A percentile compares a stretch with the other conserved stretches of the same genome.
Evolutionary conservation across 2,888 invertebrate genomes (phyloP).

Genomic region (Pristionchus exspectatus): DNA sequence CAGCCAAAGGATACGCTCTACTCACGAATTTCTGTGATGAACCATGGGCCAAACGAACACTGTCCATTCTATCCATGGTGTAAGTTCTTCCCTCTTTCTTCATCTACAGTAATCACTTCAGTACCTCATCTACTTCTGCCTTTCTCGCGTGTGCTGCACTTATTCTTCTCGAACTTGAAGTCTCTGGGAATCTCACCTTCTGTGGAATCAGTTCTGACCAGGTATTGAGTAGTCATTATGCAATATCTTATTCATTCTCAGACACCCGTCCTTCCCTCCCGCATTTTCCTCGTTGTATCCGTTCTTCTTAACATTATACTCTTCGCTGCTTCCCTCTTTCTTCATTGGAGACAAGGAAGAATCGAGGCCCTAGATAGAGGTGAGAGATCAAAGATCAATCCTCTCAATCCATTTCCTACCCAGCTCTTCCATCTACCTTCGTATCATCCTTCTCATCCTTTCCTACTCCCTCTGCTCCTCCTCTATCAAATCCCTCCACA

Average conservation of each 20-base stretch:
- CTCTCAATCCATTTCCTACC: not conserved
- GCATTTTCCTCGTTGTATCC: conserved; percentile 17
- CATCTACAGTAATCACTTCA: not conserved
- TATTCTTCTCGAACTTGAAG: not conserved
- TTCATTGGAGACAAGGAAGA: conserved; percentile 19
- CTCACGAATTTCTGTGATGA: conserved; percentile 38
- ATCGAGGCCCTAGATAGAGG: not conserved
- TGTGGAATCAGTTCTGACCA: not conserved
- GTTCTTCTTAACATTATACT: not conserved
- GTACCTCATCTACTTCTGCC: not conserved
- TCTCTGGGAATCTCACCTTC: not conserved
- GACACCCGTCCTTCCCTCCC: conserved; percentile 12
- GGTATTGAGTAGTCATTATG: not conserved
- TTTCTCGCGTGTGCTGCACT: conserved; percentile 1
- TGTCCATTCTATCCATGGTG: conserved; percentile 18
- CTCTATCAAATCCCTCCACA: not conserved
- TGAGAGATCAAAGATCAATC: conserved; percentile 9
- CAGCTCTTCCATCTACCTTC: not conserved
- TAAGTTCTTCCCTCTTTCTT: not conserved
- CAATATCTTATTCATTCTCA: not conserved
- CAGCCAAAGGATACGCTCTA: conserved; percentile 16
- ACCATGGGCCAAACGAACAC: conserved; percentile 3
- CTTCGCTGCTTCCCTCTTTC: not conserved
- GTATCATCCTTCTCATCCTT: not conserved
- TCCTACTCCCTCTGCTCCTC: not conserved